Evolutionary conservation across 2,888 invertebrate species (phyloP).

Genomic region (Cremastobaeus sp.): DNA sequence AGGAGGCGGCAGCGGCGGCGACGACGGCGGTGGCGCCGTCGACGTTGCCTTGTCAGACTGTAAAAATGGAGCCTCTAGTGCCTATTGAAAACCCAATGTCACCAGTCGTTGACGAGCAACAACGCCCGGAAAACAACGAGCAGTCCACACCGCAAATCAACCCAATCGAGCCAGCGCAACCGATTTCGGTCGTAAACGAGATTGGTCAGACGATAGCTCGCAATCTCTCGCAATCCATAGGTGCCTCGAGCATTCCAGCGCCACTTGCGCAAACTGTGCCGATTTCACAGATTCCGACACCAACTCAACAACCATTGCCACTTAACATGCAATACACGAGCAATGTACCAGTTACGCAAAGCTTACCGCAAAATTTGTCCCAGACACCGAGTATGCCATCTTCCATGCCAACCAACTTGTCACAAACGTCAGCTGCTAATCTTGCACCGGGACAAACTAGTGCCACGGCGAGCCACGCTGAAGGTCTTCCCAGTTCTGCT

Average conservation of each 20-base stretch:
- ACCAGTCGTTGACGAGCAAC: constrained; percentile 60
- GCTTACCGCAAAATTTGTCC: constrained; percentile 74
- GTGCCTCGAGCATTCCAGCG: constrained; percentile 59
- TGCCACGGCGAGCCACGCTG: constrained; percentile 58
- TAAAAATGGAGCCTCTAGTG: constrained; percentile 68
- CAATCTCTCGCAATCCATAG: constrained; percentile 73
- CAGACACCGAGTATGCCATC: constrained; percentile 54
- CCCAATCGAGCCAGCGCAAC: constrained; percentile 67
- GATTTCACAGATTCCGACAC: constrained; percentile 66
- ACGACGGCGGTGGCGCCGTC: constrained; percentile 70
- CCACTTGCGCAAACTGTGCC: constrained; percentile 39
- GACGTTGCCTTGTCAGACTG: constrained; percentile 68
- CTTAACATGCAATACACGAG: constrained; percentile 74
- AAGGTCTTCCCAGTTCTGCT: constrained; percentile 61
- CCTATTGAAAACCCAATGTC: constrained; percentile 60
- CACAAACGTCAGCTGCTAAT: constrained; percentile 51
- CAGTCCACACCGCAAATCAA: constrained; percentile 71
- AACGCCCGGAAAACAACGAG: no score
- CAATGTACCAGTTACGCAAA: constrained; percentile 71
- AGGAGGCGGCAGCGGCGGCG: constrained; percentile 67
- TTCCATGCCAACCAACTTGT: constrained; percentile 43
- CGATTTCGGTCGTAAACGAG: constrained; percentile 36
- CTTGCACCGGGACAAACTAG: constrained; percentile 60
- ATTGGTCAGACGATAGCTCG: constrained; percentile 69
- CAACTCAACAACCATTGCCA: constrained; percentile 70